A percentile compares a stretch with the other conserved stretches of the same genome.
phyloP scores from a whole-genome alignment of 2,113 vertebrate genomes.

The Nannospalax galili region DNA sequence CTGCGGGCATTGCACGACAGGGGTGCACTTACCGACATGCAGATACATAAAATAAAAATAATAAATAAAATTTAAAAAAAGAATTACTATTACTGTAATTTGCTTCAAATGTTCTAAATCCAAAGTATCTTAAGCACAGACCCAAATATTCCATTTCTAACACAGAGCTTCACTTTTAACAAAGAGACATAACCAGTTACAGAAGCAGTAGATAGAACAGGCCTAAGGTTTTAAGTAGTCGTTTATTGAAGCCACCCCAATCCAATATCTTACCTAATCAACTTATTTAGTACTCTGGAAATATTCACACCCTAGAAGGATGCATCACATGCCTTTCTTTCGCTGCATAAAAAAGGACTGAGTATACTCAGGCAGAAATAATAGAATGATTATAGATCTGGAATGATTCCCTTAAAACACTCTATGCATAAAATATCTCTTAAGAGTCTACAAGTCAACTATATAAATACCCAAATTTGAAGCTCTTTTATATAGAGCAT shows the following conservation, averaged over 20 bases:
- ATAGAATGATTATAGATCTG: background rate
- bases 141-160: background rate
- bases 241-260: background rate
- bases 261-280: background rate
- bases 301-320: background rate
- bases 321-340: background rate
- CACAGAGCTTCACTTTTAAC: background rate
- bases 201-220: background rate
- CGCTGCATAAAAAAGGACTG: background rate
- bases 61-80: too few relatives aligned
- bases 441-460: background rate
- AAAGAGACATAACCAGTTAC: background rate
- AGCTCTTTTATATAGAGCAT: background rate
- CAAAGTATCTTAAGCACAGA: background rate
- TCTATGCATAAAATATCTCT: background rate
- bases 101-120: background rate
- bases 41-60: too few relatives aligned
- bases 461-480: background rate
- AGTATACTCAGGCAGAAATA: background rate
- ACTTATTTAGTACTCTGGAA: background rate
- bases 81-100: background rate
- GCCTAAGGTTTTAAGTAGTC: background rate
- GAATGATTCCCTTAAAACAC: background rate
- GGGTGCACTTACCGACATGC: too few relatives aligned
- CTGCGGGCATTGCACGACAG: too few relatives aligned